A percentile compares a stretch with the other conserved stretches of the same genome.
Conservation (phyloP, 1,140 invertebrate species). For the Thereuonema tuberculata region DNA sequence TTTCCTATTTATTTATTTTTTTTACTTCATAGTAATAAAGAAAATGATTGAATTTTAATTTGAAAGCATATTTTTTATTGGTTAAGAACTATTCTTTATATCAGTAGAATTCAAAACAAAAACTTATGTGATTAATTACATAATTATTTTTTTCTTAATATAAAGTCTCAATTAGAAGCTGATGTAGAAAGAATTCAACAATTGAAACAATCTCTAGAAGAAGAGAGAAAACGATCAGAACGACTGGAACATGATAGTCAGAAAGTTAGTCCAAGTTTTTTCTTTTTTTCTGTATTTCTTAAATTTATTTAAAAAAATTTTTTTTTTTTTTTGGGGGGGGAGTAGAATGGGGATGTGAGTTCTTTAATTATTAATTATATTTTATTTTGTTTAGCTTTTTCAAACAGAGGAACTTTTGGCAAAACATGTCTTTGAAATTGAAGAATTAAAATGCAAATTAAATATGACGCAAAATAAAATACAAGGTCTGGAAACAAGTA, state of each 20-base stretch:
- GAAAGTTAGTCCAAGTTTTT: constrained; percentile 15
- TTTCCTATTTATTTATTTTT: no score
- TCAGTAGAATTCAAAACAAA: no score
- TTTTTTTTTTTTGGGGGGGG: no score
- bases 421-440: constrained; percentile 25
- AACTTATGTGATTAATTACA: no score
- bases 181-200: constrained; percentile 23
- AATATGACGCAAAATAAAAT: constrained; percentile 23
- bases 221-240: constrained; percentile 35
- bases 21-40: no score
- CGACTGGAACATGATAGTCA: constrained; percentile 35
- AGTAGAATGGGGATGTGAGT: no score
- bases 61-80: no score
- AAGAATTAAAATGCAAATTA: constrained; percentile 28
- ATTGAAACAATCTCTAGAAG: constrained; percentile 36
- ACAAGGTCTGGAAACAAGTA: constrained; percentile 3
- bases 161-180: not conserved
- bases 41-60: no score
- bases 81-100: no score
- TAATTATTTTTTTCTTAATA: no score
- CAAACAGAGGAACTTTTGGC: constrained; percentile 23
- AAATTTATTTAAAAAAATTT: not conserved
- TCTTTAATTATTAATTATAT: not conserved
- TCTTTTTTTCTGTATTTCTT: not conserved
- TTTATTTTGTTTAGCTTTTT: constrained; percentile 10